Evolutionary conservation across 2,888 invertebrate genomes (phyloP).

Genomic region (Tipula vernalis): DNA sequence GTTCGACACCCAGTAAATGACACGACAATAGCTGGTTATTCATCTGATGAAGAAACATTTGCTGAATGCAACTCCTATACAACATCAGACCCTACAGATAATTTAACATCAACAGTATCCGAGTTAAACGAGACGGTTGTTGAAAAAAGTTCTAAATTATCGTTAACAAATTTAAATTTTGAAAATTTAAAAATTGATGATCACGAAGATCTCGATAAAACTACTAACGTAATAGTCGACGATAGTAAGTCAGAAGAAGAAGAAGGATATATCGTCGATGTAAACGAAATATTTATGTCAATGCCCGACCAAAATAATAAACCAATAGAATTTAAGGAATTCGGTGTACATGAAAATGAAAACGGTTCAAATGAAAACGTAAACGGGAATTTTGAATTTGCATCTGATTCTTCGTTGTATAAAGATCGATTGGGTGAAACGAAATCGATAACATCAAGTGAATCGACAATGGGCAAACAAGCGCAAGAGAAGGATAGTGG

Average conservation of each 20-base stretch:
- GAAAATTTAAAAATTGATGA: neutral
- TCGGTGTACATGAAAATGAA: too few species aligned
- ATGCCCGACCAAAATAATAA: neutral
- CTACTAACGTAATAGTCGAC: neutral
- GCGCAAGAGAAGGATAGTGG: neutral
- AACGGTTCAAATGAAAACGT: neutral
- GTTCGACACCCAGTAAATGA: neutral
- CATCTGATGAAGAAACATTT: conserved; percentile 8
- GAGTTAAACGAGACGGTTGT: neutral
- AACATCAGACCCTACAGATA: neutral
- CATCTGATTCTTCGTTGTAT: neutral
- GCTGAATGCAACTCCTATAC: conserved; percentile 7
- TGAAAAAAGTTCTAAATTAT: neutral
- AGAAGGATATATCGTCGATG: neutral
- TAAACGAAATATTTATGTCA: neutral
- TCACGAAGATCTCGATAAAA: neutral
- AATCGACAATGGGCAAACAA: neutral
- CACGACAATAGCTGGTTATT: neutral
- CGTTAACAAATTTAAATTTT: neutral
- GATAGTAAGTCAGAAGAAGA: neutral
- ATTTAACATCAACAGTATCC: neutral
- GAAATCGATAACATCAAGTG: neutral
- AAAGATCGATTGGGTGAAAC: neutral
- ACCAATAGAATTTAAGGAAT: neutral
- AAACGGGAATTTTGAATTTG: neutral